Conservation (phyloP, 92 coral and sea anemone genomes). For the Desmophyllum pertusum region DNA sequence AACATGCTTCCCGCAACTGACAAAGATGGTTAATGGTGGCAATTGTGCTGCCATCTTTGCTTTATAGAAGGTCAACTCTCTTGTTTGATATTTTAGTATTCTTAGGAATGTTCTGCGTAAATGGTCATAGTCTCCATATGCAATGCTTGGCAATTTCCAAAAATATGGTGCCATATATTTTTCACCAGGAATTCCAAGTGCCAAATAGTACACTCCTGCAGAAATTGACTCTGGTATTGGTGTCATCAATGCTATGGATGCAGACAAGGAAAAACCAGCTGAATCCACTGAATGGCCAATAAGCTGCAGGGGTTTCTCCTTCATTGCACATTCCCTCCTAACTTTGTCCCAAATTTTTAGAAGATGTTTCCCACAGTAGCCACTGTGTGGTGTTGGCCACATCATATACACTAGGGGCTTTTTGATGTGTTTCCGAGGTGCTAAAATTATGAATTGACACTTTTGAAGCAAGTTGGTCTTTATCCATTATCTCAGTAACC, state of each 20-base stretch:
- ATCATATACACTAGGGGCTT: slow-evolving; percentile 29
- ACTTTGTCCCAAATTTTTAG: slow-evolving; percentile 33
- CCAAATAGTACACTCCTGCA: slow-evolving; percentile 34
- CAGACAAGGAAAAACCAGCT: slow-evolving; percentile 50
- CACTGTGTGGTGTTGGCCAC: slow-evolving; percentile 46
- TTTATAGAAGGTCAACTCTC: slow-evolving; percentile 35
- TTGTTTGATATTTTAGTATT: slow-evolving; percentile 38
- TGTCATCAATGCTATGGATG: slow-evolving; percentile 46
- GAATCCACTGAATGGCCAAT: slow-evolving; percentile 47
- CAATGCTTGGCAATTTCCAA: slow-evolving; percentile 44
- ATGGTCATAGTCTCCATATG: slow-evolving; percentile 41
- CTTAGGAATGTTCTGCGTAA: slow-evolving; percentile 34
- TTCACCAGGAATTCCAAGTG: slow-evolving; percentile 42
- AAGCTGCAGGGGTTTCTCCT: slow-evolving; percentile 16
- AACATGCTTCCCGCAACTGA: background rate
- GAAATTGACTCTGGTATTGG: slow-evolving; percentile 30
- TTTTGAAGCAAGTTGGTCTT: slow-evolving; percentile 12
- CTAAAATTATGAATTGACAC: slow-evolving; percentile 17
- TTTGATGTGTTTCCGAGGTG: background rate
- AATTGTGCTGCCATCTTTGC: background rate
- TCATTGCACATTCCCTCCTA: slow-evolving; percentile 25
- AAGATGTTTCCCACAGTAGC: slow-evolving; percentile 26
- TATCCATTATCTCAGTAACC: background rate
- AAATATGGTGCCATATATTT: slow-evolving; percentile 44
- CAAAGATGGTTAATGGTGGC: slow-evolving; percentile 23